Evolutionary conservation across 1,140 invertebrate species (phyloP).

Genomic region (Caenorhabditis remanei): DNA sequence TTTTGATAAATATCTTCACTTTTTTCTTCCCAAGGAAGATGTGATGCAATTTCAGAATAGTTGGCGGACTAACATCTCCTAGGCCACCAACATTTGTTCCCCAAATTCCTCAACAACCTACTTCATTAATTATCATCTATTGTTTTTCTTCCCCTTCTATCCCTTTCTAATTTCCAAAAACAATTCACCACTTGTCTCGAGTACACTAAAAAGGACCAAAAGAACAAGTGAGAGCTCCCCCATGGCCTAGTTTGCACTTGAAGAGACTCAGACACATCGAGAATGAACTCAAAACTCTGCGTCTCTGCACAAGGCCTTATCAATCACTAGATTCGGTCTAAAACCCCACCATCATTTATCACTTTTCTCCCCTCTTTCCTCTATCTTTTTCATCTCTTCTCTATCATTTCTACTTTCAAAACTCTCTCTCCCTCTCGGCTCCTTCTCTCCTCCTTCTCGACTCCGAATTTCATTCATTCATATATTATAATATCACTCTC

Average conservation of each 20-base stretch:
- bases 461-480: slow-evolving; percentile 46
- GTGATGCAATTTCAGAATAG: too few relatives aligned
- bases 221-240: slow-evolving; percentile 24
- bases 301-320: background rate
- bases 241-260: background rate
- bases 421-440: background rate
- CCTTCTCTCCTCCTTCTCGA: background rate
- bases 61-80: too few relatives aligned
- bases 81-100: too few relatives aligned
- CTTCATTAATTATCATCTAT: background rate
- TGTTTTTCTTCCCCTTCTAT: background rate
- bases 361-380: slow-evolving; percentile 10
- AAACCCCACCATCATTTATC: slow-evolving; percentile 45
- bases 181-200: background rate
- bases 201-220: slow-evolving; percentile 21
- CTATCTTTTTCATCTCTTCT: background rate
- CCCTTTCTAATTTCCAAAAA: background rate
- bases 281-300: background rate
- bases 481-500: slow-evolving; percentile 56
- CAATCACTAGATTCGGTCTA: slow-evolving; percentile 4
- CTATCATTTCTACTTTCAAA: background rate
- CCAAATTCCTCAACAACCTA: too few relatives aligned
- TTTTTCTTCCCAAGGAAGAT: too few relatives aligned
- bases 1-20: too few relatives aligned
- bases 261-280: background rate